Evolutionary conservation across 92 coral and sea anemone genomes (phyloP), one percentile per base, ranked within the genome.

Genomic region (Isaurus tuberculatus): DNA sequence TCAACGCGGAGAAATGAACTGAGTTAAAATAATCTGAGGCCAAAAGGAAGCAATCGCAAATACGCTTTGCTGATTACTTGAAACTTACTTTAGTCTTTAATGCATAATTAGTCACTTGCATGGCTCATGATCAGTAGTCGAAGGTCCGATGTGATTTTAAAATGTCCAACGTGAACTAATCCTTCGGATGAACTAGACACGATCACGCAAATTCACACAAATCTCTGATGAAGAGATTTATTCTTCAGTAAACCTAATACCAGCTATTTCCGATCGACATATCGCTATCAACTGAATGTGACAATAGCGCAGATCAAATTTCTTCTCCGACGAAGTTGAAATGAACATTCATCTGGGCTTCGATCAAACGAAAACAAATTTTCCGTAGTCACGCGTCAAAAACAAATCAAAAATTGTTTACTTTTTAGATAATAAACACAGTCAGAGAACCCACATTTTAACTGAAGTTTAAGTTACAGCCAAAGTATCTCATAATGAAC

Each of bases 201-300:
- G 22, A 75, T 75, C 81, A 75, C 70, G 81, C 68, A 55, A 30
- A 75, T 58, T 40, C 16, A 75, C 46, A 73, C 65, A 53, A 19
- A 75, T 55, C 68, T 31, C 28, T 44, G 57, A 57, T 57, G 15
- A 58, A 61, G 49, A 57, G 82, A 77, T 34, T 64, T 29, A 42
- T 58, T 26, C 34, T 58, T 58, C n/a, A 8, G 34, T 26, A 51
- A 58, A 77, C 58, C 69, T 61, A 70, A 77, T 77, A 77, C 34
- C 69, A 20, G 31, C 82, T 31, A 33, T 77, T 77, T 77, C 82
- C 82, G 82, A 10, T 58, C 70, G 69, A 58, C 19, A 40, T 58
- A 37, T 25, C 68, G 53, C 82, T 77, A 57, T 58, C 82, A 75
- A 57, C 82, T 77, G 69, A 58, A 14, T 40, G 34, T 7, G 33